Conservation (phyloP, 2,888 invertebrate species). For the Thelaira solivaga region DNA sequence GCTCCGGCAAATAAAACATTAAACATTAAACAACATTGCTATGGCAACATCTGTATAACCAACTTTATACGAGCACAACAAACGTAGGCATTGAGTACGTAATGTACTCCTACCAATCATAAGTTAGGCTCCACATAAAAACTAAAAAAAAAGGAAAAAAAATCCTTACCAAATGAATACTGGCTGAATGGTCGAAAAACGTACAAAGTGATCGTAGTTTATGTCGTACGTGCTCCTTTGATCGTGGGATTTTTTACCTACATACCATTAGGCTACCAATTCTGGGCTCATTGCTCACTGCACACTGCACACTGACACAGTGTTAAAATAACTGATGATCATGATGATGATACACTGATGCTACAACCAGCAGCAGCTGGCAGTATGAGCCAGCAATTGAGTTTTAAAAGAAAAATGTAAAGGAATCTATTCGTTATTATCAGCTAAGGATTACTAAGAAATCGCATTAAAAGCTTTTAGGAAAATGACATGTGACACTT, state of each 20-base stretch:
- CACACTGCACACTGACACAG: background rate
- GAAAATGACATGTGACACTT: no score
- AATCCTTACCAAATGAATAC: conserved; percentile 14
- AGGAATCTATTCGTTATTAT: background rate
- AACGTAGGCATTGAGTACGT: background rate
- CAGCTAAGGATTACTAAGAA: background rate
- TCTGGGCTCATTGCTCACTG: background rate
- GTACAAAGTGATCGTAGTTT: conserved; percentile 53
- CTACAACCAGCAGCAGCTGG: conserved; percentile 37
- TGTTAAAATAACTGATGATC: background rate
- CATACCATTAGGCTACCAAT: conserved; percentile 54
- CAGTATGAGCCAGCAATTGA: background rate
- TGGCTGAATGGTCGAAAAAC: conserved; percentile 33
- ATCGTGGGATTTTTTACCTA: conserved; percentile 64
- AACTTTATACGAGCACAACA: background rate
- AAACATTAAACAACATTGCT: conserved; percentile 32
- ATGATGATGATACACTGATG: no score
- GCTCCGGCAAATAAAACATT: conserved; percentile 42
- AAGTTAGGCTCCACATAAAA: no score
- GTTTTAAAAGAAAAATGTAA: background rate
- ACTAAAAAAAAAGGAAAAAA: no score
- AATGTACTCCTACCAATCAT: conserved; percentile 37
- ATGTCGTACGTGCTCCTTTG: conserved; percentile 64
- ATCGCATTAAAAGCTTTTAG: no score
- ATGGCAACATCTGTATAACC: conserved; percentile 43